Evolutionary conservation across 1,140 invertebrate species (phyloP), one percentile per base, ranked within the genome.

Genomic region (Drosophila sulfurigaster): DNA sequence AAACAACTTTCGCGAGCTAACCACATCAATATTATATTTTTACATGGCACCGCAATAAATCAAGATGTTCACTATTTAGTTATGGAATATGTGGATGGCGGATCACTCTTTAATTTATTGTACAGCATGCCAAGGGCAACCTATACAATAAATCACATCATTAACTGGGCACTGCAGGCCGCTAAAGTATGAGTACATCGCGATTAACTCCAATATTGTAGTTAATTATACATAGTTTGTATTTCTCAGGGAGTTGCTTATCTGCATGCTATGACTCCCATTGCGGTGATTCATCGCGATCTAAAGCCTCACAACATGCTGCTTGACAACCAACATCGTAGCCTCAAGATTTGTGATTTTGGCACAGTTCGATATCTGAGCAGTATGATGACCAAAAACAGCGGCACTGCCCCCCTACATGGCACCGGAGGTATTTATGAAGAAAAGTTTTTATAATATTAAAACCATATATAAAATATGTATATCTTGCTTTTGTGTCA

Each of bases 71-170:
- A 57, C 6, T 76, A 65, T 15, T 30, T 76, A n/a, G 48, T 76
- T 35, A 76, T 76, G 73, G 73, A 76, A 45, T 72, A 65, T 16
- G 30, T 30, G 16, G 73, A 76, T 20, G 68, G 68, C 1, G 73
- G 68, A 11, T 59, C 59, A 2, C 10, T 76, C 0, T 5, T 16
- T 1, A 10, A 46, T 1, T 52, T 76, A 2, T 7, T 76, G 30
- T 38, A 72, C 16, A 16, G 0, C 7, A 6, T 30, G 30, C 13
- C 28, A 1, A 7, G 30, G 1, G 6, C 3, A 6, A 28, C 20
- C 0, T 76, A 72, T 45, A 16, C 28, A 4, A 1, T 59, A 5
- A 3, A 20, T 0, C 73, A 76, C 11, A 46, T 46, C 1, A 20
- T 76, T 20, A 59, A 65, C 35, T 75, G 73, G 73, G 28, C 35